phyloP scores from a whole-genome alignment of 1,140 invertebrate genomes.

The Leptoteleia sp. region DNA sequence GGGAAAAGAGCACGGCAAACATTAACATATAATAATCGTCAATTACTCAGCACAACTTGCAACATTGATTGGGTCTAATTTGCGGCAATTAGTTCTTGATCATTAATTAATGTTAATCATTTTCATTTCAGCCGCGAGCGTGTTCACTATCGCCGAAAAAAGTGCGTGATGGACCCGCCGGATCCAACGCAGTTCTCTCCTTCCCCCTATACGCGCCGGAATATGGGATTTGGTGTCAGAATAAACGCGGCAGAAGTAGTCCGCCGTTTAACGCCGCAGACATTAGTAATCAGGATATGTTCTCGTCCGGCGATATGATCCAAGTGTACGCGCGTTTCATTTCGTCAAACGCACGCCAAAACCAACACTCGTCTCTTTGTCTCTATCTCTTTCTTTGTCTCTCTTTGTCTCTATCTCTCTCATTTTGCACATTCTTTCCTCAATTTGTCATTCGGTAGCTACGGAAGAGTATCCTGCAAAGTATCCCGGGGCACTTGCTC shows the following conservation, averaged over 20 bases:
- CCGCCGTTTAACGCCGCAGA: conserved; percentile 71
- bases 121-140: conserved; percentile 51
- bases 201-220: conserved; percentile 67
- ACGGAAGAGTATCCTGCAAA: too few relatives aligned
- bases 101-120: conserved; percentile 33
- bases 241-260: conserved; percentile 77
- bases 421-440: conserved; percentile 59
- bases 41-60: too few relatives aligned
- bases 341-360: conserved; percentile 46
- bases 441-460: conserved; percentile 22
- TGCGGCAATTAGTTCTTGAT: conserved; percentile 1
- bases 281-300: conserved; percentile 81
- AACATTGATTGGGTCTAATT: conserved; percentile 8
- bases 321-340: conserved; percentile 46
- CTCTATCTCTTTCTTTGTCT: too few relatives aligned
- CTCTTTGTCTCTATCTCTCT: too few relatives aligned
- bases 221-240: conserved; percentile 82
- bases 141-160: conserved; percentile 55
- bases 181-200: conserved; percentile 61
- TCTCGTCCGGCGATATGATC: conserved; percentile 52
- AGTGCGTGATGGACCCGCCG: conserved; percentile 39
- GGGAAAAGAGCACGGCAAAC: neutral
- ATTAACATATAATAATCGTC: conserved; percentile 9
- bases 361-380: too few relatives aligned
- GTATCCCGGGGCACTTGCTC: neutral